Conservation (phyloP, 2,113 vertebrate genomes). For the Grammomys surdaster region DNA sequence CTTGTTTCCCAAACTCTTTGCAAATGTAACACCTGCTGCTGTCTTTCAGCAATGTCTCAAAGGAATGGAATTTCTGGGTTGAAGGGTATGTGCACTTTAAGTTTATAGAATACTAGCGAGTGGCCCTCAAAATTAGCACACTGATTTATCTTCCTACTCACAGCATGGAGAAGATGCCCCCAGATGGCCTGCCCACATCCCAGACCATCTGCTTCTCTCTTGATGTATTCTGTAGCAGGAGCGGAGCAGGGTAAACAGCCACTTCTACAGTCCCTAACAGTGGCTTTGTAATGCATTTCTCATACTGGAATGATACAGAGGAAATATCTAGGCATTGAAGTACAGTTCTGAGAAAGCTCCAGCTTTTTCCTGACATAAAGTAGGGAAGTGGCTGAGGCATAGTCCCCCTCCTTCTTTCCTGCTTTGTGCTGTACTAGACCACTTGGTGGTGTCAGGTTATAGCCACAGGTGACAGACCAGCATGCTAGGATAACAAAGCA, state of each 20-base stretch:
- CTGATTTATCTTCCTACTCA: not conserved
- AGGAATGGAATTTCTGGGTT: constrained; percentile 36
- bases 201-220: not conserved
- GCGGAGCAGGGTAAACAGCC: not conserved
- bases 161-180: not conserved
- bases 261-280: not conserved
- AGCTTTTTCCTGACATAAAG: not conserved
- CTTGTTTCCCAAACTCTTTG: constrained; percentile 41
- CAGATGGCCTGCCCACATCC: not conserved
- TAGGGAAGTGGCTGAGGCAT: not conserved
- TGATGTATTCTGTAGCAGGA: not conserved
- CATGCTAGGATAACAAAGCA: constrained; percentile 15
- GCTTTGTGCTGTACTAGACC: not conserved
- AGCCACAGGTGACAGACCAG: not conserved
- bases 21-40: constrained; percentile 9
- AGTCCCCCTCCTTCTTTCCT: not conserved
- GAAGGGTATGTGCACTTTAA: not conserved
- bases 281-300: constrained; percentile 23
- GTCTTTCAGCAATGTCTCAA: not conserved
- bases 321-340: not conserved
- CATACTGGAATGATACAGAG: not conserved
- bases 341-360: not conserved
- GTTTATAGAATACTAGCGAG: constrained; percentile 17
- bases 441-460: not conserved
- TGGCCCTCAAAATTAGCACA: not conserved